Conservation (phyloP, 2,888 invertebrate species). For the Clitarchus hookeri region DNA sequence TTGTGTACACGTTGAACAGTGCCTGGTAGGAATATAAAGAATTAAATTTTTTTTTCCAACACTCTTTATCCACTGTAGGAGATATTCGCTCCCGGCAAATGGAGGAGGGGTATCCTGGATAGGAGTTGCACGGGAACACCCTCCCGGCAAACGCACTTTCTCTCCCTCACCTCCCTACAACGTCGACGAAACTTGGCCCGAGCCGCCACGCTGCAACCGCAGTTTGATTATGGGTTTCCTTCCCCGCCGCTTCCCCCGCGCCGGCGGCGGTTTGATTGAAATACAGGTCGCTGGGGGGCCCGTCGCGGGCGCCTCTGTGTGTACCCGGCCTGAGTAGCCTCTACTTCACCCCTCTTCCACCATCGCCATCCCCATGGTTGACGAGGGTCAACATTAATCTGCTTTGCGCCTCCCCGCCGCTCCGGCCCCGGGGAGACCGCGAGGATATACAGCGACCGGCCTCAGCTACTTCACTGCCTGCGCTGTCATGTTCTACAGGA, state of each 20-base stretch:
- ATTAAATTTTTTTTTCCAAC: too few relatives aligned
- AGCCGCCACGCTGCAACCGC: neutral
- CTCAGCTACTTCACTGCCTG: neutral
- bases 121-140: too few relatives aligned
- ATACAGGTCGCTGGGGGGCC: neutral
- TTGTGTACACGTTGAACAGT: too few relatives aligned
- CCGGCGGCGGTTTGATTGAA: neutral
- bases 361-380: neutral
- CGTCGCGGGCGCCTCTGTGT: too few relatives aligned
- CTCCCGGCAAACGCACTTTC: too few relatives aligned
- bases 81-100: too few relatives aligned
- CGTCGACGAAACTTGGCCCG: neutral
- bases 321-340: neutral
- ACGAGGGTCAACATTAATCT: neutral
- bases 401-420: conserved; percentile 4
- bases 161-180: too few relatives aligned
- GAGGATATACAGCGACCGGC: neutral
- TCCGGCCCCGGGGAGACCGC: neutral
- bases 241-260: neutral
- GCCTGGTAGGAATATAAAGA: too few relatives aligned
- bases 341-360: neutral
- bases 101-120: too few relatives aligned
- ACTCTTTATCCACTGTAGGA: too few relatives aligned
- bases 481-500: too few relatives aligned
- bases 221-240: conserved; percentile 3